Conservation (phyloP, 30 jellyfish, hydroid and myxozoan species). For the Cassiopea xamachana region DNA sequence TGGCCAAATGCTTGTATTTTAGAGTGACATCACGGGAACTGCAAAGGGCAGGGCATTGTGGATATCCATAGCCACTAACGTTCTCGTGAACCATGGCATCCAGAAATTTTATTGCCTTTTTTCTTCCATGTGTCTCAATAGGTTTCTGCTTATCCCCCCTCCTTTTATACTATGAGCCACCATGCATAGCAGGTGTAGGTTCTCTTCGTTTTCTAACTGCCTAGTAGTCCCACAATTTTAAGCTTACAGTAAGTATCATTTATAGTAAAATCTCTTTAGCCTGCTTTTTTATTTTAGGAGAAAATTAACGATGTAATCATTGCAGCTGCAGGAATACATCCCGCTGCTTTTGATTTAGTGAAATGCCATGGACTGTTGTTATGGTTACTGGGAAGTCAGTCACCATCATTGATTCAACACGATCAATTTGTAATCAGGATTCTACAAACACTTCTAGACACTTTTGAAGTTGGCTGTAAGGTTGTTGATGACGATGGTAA, state of each 20-base stretch:
- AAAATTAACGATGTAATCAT: conserved; percentile 47
- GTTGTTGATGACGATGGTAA: conserved; percentile 17
- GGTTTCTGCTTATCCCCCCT: no score
- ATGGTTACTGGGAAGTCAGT: conserved; percentile 62
- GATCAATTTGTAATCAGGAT: conserved; percentile 9
- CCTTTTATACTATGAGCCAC: no score
- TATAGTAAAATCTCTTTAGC: not conserved
- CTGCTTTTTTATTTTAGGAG: conserved; percentile 34
- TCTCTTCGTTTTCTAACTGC: no score
- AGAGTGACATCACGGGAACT: no score
- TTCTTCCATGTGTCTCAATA: no score
- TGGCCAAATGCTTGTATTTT: no score
- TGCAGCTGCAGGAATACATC: conserved; percentile 75
- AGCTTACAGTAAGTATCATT: not conserved
- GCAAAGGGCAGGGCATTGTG: no score
- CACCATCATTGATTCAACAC: not conserved
- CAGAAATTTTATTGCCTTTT: no score
- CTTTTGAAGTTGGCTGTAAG: conserved; percentile 43
- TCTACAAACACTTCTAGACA: conserved; percentile 12
- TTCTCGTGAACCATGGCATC: no score
- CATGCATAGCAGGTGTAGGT: no score
- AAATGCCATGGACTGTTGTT: conserved; percentile 80
- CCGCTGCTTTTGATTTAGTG: conserved; percentile 91
- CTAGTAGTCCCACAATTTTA: no score
- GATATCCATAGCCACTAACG: no score